Evolutionary conservation across 2,888 invertebrate genomes (phyloP), one percentile per base, ranked within the genome.

Genomic region (Neoitamus cyanurus): DNA sequence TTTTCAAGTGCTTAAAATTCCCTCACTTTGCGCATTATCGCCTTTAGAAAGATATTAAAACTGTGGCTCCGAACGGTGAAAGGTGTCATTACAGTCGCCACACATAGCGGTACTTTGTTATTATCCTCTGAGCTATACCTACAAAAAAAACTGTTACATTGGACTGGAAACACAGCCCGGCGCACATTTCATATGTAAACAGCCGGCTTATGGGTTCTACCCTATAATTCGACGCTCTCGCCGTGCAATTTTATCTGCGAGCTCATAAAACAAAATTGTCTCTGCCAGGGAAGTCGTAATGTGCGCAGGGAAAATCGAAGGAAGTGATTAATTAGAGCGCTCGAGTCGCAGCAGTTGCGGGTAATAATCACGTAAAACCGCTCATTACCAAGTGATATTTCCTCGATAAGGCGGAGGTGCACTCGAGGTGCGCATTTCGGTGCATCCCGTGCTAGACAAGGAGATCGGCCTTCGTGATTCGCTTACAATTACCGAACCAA

Each of bases 361-460:
- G 78, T 78, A 58, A 30, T 78, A 78, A 78, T 58, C 78, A 78
- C n/a, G 48, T 78, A 31, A 48, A 78, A 78, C 78, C 31, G 34
- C 78, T 78, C 78, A 78, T 78, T 78, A 78, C 78, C n/a, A 78
- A 31, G 78, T 78, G 78, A 78, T 48, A 78, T 78, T 78, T 48
- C 48, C 78, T 30, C 48, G 78, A 78, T 78, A 48, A 78, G 15
- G 48, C 11, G 46, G 58, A 30, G 25, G 42, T 42, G 75, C 34
- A 15, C 78, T 28, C 28, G 25, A 48, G 25, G 46, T 58, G 48
- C 20, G 20, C 30, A 30, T 78, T 58, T 78, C n/a, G 42, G 75
- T 75, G 75, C 28, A 42, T 25, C 42, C 25, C 20, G 42, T 42
- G 28, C 75, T 75, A 75, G 75, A 75, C 75, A 42, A 42, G 37